These are phyloP conservation scores for Otolemur garnettii DNA, from an alignment of 2,113 vertebrate genomes.

Conservation along the genomic window DNA sequence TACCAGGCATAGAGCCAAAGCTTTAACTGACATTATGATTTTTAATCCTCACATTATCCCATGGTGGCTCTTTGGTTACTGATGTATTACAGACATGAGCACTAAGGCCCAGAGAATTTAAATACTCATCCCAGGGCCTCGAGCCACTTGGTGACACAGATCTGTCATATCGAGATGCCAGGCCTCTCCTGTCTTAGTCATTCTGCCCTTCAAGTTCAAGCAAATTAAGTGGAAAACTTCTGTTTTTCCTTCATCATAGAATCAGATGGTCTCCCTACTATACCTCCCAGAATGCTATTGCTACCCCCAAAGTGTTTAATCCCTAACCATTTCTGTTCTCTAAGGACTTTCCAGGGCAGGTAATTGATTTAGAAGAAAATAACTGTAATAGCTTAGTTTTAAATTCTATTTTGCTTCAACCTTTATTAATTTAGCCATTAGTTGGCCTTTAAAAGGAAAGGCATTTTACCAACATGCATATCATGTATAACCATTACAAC, in stretches of 20 bases:
- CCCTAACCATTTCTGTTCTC: background rate
- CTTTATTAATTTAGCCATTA: slow-evolving; percentile 55
- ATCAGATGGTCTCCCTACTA: background rate
- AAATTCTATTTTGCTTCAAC: slow-evolving; percentile 57
- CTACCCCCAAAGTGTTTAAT: background rate
- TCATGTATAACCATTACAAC: slow-evolving; percentile 21
- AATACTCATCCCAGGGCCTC: background rate
- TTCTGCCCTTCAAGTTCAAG: background rate
- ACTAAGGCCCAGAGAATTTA: background rate
- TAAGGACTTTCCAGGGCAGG: background rate
- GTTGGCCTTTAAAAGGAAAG: slow-evolving; percentile 49
- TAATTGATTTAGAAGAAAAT: slow-evolving; percentile 23
- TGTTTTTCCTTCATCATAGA: background rate
- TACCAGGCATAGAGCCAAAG: background rate
- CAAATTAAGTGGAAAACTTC: background rate
- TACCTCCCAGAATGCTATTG: background rate
- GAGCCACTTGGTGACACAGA: background rate
- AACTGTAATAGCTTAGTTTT: background rate
- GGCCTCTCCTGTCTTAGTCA: background rate
- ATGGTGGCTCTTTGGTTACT: background rate
- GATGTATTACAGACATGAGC: background rate
- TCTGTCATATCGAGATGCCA: background rate
- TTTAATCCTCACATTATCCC: background rate
- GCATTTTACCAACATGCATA: background rate
- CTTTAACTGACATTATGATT: background rate